phyloP scores from a whole-genome alignment of 1,140 invertebrate genomes.

The Halyomorpha halys region DNA sequence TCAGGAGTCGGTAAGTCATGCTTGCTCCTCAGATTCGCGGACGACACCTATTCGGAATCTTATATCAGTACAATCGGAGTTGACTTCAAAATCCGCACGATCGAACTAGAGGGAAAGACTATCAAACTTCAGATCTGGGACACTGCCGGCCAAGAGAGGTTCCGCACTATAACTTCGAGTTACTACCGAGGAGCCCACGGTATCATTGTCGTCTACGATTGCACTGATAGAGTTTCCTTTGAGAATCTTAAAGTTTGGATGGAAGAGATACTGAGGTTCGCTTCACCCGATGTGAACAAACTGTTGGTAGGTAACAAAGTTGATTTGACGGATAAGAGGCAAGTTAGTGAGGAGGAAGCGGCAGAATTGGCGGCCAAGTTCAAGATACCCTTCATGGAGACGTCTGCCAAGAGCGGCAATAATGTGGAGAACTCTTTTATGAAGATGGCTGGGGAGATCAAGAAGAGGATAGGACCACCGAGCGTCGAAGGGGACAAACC shows the following conservation, averaged over 20 bases:
- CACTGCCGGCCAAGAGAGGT: conserved; percentile 52
- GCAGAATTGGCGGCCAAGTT: conserved; percentile 97
- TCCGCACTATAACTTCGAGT: conserved; percentile 57
- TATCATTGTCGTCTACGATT: conserved; percentile 60
- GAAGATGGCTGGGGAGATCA: conserved; percentile 96
- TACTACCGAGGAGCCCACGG: conserved; percentile 63
- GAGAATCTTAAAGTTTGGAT: conserved; percentile 61
- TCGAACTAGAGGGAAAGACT: conserved; percentile 55
- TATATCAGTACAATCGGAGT: conserved; percentile 38
- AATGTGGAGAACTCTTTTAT: conserved; percentile 97
- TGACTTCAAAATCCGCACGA: conserved; percentile 58
- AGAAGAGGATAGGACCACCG: conserved; percentile 82
- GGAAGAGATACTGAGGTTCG: conserved; percentile 52
- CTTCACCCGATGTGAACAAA: conserved; percentile 43
- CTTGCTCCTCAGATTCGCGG: conserved; percentile 90
- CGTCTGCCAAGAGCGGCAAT: conserved; percentile 91
- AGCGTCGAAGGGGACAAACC: conserved; percentile 36
- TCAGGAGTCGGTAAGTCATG: conserved; percentile 99
- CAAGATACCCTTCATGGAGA: conserved; percentile 93
- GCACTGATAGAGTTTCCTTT: conserved; percentile 56
- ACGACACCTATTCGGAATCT: conserved; percentile 22
- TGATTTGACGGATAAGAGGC: conserved; percentile 78
- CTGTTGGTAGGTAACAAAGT: conserved; percentile 48
- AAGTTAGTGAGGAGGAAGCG: conserved; percentile 82
- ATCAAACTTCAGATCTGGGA: conserved; percentile 60